A percentile compares a stretch with the other conserved stretches of the same genome.
phyloP scores from a whole-genome alignment of 2,888 invertebrate species.

The Zaprionus bogoriensis region DNA sequence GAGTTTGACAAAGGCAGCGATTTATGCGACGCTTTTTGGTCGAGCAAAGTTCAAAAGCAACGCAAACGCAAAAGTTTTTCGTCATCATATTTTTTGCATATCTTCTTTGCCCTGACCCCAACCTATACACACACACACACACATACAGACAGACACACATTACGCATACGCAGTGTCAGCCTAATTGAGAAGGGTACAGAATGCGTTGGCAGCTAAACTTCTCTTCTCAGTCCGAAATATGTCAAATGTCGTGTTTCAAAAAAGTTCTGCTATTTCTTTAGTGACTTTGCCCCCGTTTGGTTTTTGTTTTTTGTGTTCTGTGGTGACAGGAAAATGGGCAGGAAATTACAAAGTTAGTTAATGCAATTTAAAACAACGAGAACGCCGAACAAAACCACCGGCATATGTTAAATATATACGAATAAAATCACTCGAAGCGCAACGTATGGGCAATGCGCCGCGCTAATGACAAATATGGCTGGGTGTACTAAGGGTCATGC shows the following conservation, averaged over 20 bases:
- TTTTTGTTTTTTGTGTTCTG: conserved; percentile 9
- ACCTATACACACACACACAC: conserved; percentile 9
- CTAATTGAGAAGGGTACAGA: conserved; percentile 75
- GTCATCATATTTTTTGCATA: conserved; percentile 43
- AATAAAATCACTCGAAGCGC: not conserved
- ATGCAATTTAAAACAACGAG: conserved; percentile 8
- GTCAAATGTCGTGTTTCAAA: conserved; percentile 64
- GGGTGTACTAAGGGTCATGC: conserved; percentile 11
- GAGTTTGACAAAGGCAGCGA: conserved; percentile 53
- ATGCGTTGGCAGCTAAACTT: conserved; percentile 56
- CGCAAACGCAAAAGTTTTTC: conserved; percentile 52
- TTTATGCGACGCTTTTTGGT: conserved; percentile 34
- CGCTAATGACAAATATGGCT: conserved; percentile 43
- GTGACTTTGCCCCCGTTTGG: conserved; percentile 14
- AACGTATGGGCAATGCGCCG: conserved; percentile 20
- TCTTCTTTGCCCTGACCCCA: conserved; percentile 26
- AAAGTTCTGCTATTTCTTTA: conserved; percentile 31
- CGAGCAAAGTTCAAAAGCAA: conserved; percentile 51
- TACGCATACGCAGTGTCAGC: conserved; percentile 72
- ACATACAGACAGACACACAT: conserved; percentile 38
- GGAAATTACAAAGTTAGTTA: conserved; percentile 44
- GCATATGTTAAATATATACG: conserved; percentile 16
- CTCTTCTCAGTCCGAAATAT: conserved; percentile 61
- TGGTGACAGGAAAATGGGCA: conserved; percentile 50
- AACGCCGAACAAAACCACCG: conserved; percentile 7